Percentiles rank a stretch among this genome's conserved stretches.
These are phyloP conservation scores for Passer montanus DNA, from an alignment of 2,113 vertebrate genomes.

Conservation along the genomic window DNA sequence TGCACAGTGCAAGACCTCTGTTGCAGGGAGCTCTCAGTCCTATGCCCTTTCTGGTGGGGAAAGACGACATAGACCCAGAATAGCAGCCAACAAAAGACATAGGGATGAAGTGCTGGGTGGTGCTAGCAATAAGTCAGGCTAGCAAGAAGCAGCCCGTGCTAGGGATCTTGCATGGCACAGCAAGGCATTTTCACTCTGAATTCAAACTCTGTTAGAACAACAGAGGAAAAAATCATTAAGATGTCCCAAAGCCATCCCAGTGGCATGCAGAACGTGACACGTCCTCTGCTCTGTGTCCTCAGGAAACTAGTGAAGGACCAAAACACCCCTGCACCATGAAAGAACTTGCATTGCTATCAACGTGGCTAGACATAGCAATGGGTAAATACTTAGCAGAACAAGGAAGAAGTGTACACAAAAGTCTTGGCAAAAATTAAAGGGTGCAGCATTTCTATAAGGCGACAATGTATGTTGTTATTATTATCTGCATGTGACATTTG, in stretches of 20 bases:
- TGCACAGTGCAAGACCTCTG: background rate
- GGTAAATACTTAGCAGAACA: background rate
- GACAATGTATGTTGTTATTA: background rate
- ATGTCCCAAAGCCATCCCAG: background rate
- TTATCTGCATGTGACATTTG: background rate
- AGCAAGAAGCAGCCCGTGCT: background rate
- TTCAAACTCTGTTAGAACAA: background rate
- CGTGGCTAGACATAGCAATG: background rate
- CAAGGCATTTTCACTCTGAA: background rate
- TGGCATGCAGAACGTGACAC: background rate
- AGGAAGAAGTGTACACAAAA: background rate
- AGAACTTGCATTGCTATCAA: background rate
- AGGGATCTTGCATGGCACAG: background rate
- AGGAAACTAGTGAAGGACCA: background rate
- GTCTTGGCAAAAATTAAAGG: background rate
- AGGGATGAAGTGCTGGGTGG: background rate
- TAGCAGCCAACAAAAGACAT: background rate
- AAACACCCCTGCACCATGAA: background rate
- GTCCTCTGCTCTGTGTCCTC: background rate
- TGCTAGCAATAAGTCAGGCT: background rate
- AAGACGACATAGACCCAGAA: background rate
- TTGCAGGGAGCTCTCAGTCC: background rate
- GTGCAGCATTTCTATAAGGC: background rate
- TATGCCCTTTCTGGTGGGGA: background rate
- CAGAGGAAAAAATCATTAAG: background rate